Conservation (phyloP, 2,888 invertebrate species). For the Troglohyphantes excavatus region DNA sequence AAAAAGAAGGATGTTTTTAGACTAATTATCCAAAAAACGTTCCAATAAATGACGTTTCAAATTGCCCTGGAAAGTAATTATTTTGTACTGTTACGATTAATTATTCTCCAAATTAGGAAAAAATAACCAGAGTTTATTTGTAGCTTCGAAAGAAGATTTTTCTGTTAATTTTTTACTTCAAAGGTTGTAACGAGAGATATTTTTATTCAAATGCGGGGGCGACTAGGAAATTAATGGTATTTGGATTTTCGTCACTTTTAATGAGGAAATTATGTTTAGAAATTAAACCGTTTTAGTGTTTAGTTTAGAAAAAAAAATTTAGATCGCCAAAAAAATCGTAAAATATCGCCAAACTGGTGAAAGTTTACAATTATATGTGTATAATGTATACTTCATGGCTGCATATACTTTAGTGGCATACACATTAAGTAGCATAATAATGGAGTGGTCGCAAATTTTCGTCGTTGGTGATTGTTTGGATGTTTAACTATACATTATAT, state of each 20-base stretch:
- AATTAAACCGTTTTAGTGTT: no score
- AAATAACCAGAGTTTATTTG: not conserved
- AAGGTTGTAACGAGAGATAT: not conserved
- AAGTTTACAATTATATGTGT: no score
- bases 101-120: slow-evolving; percentile 32
- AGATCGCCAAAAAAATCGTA: no score
- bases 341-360: no score
- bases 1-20: slow-evolving; percentile 7
- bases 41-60: slow-evolving; percentile 46
- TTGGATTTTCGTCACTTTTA: not conserved
- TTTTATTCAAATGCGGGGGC: not conserved
- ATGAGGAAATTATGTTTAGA: not conserved
- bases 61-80: slow-evolving; percentile 59
- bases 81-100: slow-evolving; percentile 41
- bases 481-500: no score
- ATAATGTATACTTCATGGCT: no score
- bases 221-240: not conserved
- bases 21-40: not conserved
- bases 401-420: no score
- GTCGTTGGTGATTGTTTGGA: no score
- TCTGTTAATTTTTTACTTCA: slow-evolving; percentile 2
- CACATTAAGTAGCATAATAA: no score
- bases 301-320: no score
- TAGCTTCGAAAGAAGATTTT: not conserved
- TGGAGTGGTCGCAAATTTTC: no score